Percentiles rank a stretch among this genome's conserved stretches.
phyloP scores from a whole-genome alignment of 2,797 vertebrate species.

The Cebuella pygmaea region DNA sequence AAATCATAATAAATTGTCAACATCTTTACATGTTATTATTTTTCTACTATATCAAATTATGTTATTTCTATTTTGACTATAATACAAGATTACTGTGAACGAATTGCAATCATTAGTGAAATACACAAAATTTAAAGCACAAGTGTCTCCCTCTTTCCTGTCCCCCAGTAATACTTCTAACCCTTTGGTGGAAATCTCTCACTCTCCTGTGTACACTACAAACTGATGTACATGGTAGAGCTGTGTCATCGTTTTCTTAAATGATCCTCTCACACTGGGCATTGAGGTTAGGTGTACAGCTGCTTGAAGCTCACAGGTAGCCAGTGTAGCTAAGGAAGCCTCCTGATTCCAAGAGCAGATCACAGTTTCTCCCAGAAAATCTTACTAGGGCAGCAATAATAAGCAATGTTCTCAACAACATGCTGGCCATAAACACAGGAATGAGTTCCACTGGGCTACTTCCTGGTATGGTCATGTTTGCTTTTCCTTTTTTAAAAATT shows the following conservation, averaged over 20 bases:
- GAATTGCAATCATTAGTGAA: not conserved
- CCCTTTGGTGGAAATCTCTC: not conserved
- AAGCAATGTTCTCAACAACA: not conserved
- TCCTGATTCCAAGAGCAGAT: not conserved
- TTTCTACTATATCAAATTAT: not conserved
- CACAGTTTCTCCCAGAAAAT: not conserved
- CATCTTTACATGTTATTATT: not conserved
- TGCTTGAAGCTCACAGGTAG: not conserved
- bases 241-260: not conserved
- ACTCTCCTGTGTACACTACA: fast-evolving
- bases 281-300: not conserved
- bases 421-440: not conserved
- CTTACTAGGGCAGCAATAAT: not conserved
- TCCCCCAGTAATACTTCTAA: too few species aligned
- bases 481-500: not conserved
- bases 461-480: not conserved
- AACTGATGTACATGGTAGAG: fast-evolving
- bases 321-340: not conserved
- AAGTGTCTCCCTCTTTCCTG: not conserved
- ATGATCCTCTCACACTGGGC: not conserved
- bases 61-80: not conserved
- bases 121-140: not conserved
- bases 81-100: not conserved
- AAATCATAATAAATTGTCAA: not conserved
- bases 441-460: not conserved